Percentiles rank a stretch among this genome's conserved stretches.
Evolutionary conservation across 2,888 invertebrate species (phyloP).

Genomic region (Temnothorax rugatulus): DNA sequence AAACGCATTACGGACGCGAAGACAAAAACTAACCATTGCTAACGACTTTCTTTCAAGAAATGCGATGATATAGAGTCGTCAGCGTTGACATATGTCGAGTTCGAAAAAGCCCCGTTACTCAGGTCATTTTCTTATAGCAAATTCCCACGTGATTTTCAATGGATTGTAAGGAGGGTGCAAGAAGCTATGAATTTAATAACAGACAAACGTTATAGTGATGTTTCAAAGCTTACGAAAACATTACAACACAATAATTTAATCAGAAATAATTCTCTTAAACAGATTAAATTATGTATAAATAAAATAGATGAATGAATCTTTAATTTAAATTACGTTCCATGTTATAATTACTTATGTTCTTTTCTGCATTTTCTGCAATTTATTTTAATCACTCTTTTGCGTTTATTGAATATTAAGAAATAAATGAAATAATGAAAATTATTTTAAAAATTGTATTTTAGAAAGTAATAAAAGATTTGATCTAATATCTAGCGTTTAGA

Average conservation of each 20-base stretch:
- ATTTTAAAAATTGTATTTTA: background rate
- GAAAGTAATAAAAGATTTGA: background rate
- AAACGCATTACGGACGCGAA: background rate
- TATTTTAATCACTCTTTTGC: background rate
- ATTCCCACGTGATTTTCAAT: background rate
- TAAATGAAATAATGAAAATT: background rate
- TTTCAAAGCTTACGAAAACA: background rate
- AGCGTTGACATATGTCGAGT: slow-evolving; percentile 19
- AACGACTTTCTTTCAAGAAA: slow-evolving; percentile 2
- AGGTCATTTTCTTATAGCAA: slow-evolving; percentile 15
- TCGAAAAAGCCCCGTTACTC: slow-evolving; percentile 9
- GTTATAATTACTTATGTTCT: background rate
- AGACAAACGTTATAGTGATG: background rate
- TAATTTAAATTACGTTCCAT: background rate
- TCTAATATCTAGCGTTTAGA: background rate
- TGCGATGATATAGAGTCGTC: background rate
- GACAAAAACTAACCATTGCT: background rate
- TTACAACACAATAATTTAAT: background rate
- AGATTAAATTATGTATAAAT: background rate
- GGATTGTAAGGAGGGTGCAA: background rate
- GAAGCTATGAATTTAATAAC: slow-evolving; percentile 3
- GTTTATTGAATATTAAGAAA: background rate
- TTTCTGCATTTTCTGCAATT: background rate
- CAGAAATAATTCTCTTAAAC: background rate
- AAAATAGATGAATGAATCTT: background rate